A percentile compares a stretch with the other conserved stretches of the same genome.
These are phyloP conservation scores for Reticulitermes speratus DNA, from an alignment of 1,140 invertebrate species.

Conservation along the genomic window DNA sequence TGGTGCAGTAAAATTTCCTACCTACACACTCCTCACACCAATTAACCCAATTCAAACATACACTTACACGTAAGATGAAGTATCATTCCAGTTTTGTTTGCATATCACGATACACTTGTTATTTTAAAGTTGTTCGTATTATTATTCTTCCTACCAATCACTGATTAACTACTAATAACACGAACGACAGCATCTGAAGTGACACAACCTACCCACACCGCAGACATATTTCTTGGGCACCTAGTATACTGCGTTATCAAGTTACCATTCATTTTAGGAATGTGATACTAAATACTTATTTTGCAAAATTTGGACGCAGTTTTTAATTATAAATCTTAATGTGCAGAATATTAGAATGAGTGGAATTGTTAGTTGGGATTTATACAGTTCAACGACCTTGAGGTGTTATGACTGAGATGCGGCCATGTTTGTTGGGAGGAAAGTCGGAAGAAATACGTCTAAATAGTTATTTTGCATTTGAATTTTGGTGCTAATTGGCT, in stretches of 20 bases:
- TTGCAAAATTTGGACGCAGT: background rate
- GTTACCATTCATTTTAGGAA: background rate
- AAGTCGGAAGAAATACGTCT: conserved; percentile 30
- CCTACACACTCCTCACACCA: too few relatives aligned
- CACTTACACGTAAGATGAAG: background rate
- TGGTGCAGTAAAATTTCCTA: too few relatives aligned
- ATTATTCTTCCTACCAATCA: too few relatives aligned
- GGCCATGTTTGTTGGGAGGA: conserved; percentile 27
- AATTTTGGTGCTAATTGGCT: background rate
- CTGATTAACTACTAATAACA: too few relatives aligned
- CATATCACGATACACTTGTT: too few relatives aligned
- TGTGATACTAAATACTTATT: background rate
- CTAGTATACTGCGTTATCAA: background rate
- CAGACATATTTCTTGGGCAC: background rate
- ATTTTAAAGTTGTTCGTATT: too few relatives aligned
- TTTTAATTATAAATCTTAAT: background rate
- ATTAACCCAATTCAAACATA: background rate
- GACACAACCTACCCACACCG: background rate
- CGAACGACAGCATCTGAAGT: too few relatives aligned
- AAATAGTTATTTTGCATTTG: conserved; percentile 17
- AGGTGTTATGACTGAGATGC: conserved; percentile 24
- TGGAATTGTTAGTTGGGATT: background rate
- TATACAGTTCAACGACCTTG: conserved; percentile 26
- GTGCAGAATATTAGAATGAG: background rate
- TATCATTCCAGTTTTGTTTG: too few relatives aligned